These are phyloP conservation scores for Trilocha varians DNA, from an alignment of 2,888 invertebrate species.

Conservation along the genomic window DNA sequence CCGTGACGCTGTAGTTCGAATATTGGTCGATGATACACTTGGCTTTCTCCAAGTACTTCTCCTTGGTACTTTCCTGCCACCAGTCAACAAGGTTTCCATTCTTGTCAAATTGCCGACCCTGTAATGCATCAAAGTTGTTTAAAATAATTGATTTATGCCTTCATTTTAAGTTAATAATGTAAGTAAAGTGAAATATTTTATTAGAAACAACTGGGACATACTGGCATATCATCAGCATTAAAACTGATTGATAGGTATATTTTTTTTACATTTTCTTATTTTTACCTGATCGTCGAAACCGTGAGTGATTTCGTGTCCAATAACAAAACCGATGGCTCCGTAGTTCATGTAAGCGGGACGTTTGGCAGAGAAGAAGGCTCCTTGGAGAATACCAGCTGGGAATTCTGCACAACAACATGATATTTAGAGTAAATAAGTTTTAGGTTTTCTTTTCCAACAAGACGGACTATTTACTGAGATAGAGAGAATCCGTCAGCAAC, in stretches of 20 bases:
- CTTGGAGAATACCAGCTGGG: slow-evolving; percentile 94
- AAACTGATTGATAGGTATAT: too few species aligned
- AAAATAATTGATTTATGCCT: too few species aligned
- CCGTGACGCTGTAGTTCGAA: slow-evolving; percentile 88
- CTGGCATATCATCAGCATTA: too few species aligned
- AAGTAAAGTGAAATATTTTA: too few species aligned
- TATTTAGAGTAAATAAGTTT: not conserved
- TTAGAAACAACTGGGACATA: too few species aligned
- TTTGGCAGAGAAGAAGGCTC: slow-evolving; percentile 90
- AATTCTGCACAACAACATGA: slow-evolving; percentile 82
- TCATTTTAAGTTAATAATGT: too few species aligned
- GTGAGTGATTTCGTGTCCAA: slow-evolving; percentile 94
- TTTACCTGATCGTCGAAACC: slow-evolving; percentile 86
- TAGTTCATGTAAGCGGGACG: slow-evolving; percentile 94
- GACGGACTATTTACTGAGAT: too few species aligned
- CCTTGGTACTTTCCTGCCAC: slow-evolving; percentile 91
- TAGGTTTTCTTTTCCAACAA: too few species aligned
- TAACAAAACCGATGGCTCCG: slow-evolving; percentile 92
- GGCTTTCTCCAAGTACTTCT: slow-evolving; percentile 86
- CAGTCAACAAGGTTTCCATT: slow-evolving; percentile 93
- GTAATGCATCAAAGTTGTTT: slow-evolving; percentile 12
- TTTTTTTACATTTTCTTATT: too few species aligned
- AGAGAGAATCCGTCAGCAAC: too few species aligned
- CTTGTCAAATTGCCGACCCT: slow-evolving; percentile 93
- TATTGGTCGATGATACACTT: slow-evolving; percentile 95